Evolutionary conservation across 2,113 vertebrate species (phyloP).

Genomic region (Tupaia tana): DNA sequence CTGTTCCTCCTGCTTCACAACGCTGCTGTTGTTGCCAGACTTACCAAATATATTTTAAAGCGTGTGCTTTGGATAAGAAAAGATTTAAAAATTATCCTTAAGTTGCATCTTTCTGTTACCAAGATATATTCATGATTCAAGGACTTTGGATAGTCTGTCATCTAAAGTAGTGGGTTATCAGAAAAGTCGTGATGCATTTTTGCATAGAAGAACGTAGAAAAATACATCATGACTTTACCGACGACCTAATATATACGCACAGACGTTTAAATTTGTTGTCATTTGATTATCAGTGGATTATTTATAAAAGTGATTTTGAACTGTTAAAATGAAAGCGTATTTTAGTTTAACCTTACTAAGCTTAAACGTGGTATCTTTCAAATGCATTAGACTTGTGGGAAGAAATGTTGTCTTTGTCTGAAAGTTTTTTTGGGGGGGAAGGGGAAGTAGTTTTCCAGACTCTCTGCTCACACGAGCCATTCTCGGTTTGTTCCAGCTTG

Average conservation of each 20-base stretch:
- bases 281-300: conserved; percentile 61
- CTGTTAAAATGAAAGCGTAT: not conserved
- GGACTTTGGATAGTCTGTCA: conserved; percentile 7
- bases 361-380: conserved; percentile 28
- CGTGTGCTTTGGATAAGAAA: conserved; percentile 31
- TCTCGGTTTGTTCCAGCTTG: conserved; percentile 74
- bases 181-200: no score
- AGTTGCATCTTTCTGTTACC: conserved; percentile 17
- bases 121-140: conserved; percentile 40
- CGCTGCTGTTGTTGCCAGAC: not conserved
- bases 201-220: no score
- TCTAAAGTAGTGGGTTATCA: not conserved
- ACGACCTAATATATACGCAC: not conserved
- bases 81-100: not conserved
- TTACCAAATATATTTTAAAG: conserved; percentile 45
- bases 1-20: not conserved
- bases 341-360: not conserved
- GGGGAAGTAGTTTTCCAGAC: conserved; percentile 48
- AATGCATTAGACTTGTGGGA: conserved; percentile 35
- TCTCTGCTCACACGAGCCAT: conserved; percentile 64
- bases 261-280: conserved; percentile 34
- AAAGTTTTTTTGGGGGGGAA: not conserved
- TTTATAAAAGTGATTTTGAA: conserved; percentile 59
- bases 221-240: no score
- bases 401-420: conserved; percentile 58